A percentile compares a stretch with the other conserved stretches of the same genome.
Evolutionary conservation across 2,797 vertebrate genomes (phyloP).

Genomic region (Leptodactylus fallax): DNA sequence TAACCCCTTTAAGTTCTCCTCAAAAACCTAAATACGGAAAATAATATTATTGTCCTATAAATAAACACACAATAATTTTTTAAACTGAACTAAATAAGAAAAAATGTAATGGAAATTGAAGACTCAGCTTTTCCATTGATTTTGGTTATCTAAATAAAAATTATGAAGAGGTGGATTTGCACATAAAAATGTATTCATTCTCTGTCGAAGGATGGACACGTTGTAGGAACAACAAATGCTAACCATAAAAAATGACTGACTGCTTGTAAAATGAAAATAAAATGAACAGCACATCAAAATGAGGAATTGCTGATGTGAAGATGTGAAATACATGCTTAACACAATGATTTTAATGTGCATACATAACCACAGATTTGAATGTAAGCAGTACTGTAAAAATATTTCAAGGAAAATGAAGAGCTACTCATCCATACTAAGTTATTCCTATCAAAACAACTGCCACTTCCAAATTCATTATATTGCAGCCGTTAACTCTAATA

Average conservation of each 20-base stretch:
- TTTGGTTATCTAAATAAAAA: conserved; percentile 28
- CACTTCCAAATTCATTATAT: conserved; percentile 45
- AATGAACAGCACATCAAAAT: conserved; percentile 55
- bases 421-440: conserved; percentile 32
- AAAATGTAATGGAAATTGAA: conserved; percentile 20
- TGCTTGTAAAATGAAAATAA: conserved; percentile 33
- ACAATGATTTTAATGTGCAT: conserved; percentile 52
- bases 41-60: not conserved
- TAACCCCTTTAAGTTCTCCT: too few species aligned
- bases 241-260: conserved; percentile 45
- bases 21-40: not conserved
- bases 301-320: conserved; percentile 50
- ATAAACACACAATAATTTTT: not conserved
- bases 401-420: conserved; percentile 49
- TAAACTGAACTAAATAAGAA: not conserved
- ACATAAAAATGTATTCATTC: conserved; percentile 18
- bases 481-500: conserved; percentile 43
- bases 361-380: conserved; percentile 35
- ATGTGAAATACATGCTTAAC: conserved; percentile 53
- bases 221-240: conserved; percentile 49
- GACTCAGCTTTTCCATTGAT: not conserved
- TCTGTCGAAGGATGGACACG: conserved; percentile 19
- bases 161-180: conserved; percentile 31
- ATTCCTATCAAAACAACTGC: conserved; percentile 40
- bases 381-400: conserved; percentile 27